Conservation (phyloP, 2,888 invertebrate species). For the Carterocephalus palaemon region DNA sequence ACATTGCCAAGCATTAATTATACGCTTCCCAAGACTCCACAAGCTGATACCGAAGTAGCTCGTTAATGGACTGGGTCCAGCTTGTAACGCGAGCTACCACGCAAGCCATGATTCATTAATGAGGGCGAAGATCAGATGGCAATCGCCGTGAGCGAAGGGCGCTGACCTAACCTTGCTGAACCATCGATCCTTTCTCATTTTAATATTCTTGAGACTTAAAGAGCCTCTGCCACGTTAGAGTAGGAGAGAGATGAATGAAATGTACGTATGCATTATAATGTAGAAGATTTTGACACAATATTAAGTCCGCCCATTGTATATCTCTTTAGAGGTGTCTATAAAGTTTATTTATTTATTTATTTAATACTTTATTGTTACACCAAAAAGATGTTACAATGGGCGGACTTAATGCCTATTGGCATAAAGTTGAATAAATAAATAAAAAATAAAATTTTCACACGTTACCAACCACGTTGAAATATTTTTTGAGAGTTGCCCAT, state of each 20-base stretch:
- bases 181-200: slow-evolving; percentile 15
- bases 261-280: no score
- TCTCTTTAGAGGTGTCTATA: no score
- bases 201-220: slow-evolving; percentile 16
- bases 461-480: no score
- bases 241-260: neutral
- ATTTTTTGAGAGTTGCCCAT: no score
- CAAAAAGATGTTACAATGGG: no score
- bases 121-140: slow-evolving; percentile 19
- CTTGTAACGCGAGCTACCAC: slow-evolving; percentile 9
- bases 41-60: neutral
- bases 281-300: no score
- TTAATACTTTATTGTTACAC: no score
- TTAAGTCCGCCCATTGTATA: no score
- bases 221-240: neutral
- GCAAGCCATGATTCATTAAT: slow-evolving; percentile 18
- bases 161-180: slow-evolving; percentile 15
- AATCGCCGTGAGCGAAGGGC: slow-evolving; percentile 5
- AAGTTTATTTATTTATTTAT: no score
- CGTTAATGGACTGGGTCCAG: slow-evolving; percentile 2
- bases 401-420: no score
- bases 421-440: no score
- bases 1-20: neutral
- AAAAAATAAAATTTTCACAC: no score
- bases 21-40: neutral